A percentile compares a stretch with the other conserved stretches of the same genome.
Evolutionary conservation across 2,888 invertebrate species (phyloP).

Genomic region (Epsilonema sp.): DNA sequence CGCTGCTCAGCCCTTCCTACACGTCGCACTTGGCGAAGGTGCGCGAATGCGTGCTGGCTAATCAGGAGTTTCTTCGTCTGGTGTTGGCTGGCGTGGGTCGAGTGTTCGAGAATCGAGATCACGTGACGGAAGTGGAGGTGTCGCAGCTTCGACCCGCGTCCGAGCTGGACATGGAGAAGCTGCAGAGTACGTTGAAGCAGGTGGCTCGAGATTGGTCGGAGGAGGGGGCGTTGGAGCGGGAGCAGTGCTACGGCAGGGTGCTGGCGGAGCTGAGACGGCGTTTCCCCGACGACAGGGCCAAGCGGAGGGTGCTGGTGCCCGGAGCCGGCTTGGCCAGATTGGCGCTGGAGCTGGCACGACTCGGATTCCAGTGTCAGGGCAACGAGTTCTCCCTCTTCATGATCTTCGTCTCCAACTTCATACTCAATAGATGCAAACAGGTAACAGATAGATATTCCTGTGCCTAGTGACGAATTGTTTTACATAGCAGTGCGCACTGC

Average conservation of each 20-base stretch:
- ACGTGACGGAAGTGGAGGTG: not conserved
- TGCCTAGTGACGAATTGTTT: not conserved
- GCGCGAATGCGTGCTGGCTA: not conserved
- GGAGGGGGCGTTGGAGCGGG: constrained; percentile 38
- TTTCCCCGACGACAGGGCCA: constrained; percentile 33
- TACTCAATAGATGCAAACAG: constrained; percentile 54
- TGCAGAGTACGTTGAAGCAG: constrained; percentile 79
- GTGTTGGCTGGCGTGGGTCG: not conserved
- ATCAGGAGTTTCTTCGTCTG: not conserved
- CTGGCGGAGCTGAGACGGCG: constrained; percentile 55
- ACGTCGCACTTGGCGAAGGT: not conserved
- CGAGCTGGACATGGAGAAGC: constrained; percentile 48
- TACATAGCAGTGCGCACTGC: not conserved
- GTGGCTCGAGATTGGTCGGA: constrained; percentile 82
- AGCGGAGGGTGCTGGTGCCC: constrained; percentile 53
- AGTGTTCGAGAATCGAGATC: constrained; percentile 1
- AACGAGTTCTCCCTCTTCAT: constrained; percentile 95
- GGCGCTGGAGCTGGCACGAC: constrained; percentile 72
- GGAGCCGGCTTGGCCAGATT: constrained; percentile 85
- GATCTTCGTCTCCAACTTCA: constrained; percentile 85
- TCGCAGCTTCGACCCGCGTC: constrained; percentile 5
- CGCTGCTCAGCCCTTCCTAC: not conserved
- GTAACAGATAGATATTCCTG: constrained; percentile 7
- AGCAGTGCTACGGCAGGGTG: constrained; percentile 60
- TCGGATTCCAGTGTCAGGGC: constrained; percentile 78